Evolutionary conservation across 2,113 vertebrate species (phyloP).

Genomic region (Anser cygnoides): DNA sequence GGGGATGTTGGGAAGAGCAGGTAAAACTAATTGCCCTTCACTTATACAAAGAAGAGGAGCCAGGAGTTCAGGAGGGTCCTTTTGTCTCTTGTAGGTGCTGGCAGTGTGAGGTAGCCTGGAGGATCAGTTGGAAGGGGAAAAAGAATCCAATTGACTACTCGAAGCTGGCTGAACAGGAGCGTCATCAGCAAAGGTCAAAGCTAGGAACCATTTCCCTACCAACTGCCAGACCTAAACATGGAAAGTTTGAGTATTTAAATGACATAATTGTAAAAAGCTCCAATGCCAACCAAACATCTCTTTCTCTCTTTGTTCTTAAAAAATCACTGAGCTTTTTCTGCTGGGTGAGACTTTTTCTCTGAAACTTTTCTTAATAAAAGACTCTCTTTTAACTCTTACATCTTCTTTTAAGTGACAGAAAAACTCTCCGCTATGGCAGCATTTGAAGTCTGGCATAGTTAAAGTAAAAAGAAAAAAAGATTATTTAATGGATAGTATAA

Average conservation of each 20-base stretch:
- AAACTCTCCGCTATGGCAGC: neutral
- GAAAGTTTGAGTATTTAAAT: neutral
- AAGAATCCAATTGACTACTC: neutral
- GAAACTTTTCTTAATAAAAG: neutral
- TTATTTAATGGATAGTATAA: neutral
- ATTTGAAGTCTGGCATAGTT: neutral
- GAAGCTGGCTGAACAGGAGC: neutral
- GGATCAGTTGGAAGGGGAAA: neutral
- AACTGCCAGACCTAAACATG: neutral
- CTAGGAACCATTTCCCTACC: neutral
- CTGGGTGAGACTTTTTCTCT: neutral
- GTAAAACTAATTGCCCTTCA: neutral
- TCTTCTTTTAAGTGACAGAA: neutral
- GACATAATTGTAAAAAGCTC: neutral
- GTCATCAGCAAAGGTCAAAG: neutral
- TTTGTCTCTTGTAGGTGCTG: neutral
- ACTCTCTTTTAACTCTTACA: neutral
- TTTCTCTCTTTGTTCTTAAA: neutral
- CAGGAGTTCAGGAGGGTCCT: neutral
- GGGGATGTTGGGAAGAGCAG: neutral
- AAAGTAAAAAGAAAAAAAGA: neutral
- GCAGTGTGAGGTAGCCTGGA: neutral
- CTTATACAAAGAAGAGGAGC: neutral
- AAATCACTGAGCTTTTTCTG: neutral
- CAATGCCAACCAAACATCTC: neutral